phyloP scores from a whole-genome alignment of 2,888 invertebrate species.

The Sussaba pulchella region DNA sequence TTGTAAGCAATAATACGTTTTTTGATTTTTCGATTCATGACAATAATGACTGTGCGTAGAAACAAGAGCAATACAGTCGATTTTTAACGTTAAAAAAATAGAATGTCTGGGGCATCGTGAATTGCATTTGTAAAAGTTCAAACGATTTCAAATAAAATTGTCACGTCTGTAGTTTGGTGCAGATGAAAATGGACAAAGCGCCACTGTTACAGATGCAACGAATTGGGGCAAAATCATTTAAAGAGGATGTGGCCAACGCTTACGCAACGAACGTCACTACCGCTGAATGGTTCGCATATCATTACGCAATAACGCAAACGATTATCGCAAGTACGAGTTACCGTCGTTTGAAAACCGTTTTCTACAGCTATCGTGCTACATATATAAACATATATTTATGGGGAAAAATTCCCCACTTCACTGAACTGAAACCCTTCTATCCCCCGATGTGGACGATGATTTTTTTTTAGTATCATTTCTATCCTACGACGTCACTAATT shows the following conservation, averaged over 20 bases:
- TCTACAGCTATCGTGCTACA: conserved; percentile 1
- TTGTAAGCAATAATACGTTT: too few species aligned
- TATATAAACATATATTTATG: too few species aligned
- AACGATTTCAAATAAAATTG: conserved; percentile 18
- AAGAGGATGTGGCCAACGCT: conserved; percentile 81
- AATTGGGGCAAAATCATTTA: conserved; percentile 82
- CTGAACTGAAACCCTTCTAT: too few species aligned
- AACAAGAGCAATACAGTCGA: neutral
- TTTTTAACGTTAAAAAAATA: too few species aligned
- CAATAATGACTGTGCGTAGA: neutral
- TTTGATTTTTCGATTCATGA: too few species aligned
- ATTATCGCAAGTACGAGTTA: conserved; percentile 73
- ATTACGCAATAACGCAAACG: conserved; percentile 78
- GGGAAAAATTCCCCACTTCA: too few species aligned
- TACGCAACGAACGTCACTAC: conserved; percentile 75
- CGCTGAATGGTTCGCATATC: conserved; percentile 77
- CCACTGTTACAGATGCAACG: conserved; percentile 75
- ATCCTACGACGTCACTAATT: too few species aligned
- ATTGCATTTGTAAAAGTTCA: neutral
- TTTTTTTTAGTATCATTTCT: too few species aligned
- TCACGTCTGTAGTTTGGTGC: conserved; percentile 5
- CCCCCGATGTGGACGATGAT: too few species aligned
- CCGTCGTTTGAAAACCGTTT: conserved; percentile 20
- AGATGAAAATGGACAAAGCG: conserved; percentile 27
- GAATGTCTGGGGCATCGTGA: too few species aligned